phyloP scores from a whole-genome alignment of 2,888 invertebrate genomes.

The Lepidochitona cinerea region DNA sequence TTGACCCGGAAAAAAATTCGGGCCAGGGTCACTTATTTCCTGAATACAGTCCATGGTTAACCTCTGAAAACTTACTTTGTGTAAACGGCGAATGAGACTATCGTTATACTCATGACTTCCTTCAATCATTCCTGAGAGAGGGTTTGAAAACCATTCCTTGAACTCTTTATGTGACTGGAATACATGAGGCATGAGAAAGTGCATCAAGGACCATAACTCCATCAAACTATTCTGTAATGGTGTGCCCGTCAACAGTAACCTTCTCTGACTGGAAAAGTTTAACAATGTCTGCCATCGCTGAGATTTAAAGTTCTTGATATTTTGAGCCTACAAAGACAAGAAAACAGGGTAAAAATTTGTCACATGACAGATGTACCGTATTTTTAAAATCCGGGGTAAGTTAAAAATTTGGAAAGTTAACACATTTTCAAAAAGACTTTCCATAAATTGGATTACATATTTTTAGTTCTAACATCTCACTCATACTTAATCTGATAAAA shows the following conservation, averaged over 20 bases:
- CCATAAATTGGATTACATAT: no score
- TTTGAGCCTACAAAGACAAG: conserved; percentile 83
- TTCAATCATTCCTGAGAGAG: conserved; percentile 96
- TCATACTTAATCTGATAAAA: no score
- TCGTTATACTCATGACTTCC: conserved; percentile 93
- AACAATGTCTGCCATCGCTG: conserved; percentile 98
- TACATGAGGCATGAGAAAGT: conserved; percentile 98
- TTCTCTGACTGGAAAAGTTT: conserved; percentile 95
- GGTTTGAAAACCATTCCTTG: conserved; percentile 99
- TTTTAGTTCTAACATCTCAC: no score
- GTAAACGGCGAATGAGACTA: conserved; percentile 87
- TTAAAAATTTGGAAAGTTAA: no score
- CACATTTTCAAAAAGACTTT: no score
- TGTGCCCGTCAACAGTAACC: conserved; percentile 86
- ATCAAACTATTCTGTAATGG: conserved; percentile 98
- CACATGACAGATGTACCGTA: no score
- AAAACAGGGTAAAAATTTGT: no score
- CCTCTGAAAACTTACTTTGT: conserved; percentile 85
- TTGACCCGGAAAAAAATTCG: no score
- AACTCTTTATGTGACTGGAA: conserved; percentile 83
- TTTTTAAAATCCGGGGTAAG: no score
- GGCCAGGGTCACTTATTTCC: no score
- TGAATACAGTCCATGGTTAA: no score
- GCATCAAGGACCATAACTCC: conserved; percentile 97
- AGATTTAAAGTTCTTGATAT: conserved; percentile 99